A percentile compares a stretch with the other conserved stretches of the same genome.
These are phyloP conservation scores for Phyllostomus discolor DNA, from an alignment of 2,113 vertebrate genomes.

Conservation along the genomic window DNA sequence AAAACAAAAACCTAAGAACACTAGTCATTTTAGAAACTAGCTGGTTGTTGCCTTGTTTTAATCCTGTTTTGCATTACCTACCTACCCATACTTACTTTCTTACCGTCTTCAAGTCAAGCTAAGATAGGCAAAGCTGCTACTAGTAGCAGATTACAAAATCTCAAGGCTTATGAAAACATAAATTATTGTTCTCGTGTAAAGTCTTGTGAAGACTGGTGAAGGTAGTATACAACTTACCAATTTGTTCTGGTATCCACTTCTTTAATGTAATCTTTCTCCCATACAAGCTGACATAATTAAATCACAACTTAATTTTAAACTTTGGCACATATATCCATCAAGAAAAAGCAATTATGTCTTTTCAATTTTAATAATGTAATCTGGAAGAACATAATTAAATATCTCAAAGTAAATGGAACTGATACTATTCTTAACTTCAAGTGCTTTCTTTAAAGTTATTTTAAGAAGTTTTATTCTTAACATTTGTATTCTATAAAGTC, in stretches of 20 bases:
- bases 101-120: background rate
- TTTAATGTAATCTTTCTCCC: background rate
- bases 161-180: background rate
- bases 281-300: background rate
- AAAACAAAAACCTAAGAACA: background rate
- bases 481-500: background rate
- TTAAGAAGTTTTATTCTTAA: background rate
- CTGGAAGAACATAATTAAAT: background rate
- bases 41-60: background rate
- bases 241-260: background rate
- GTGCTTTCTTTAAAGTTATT: background rate
- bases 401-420: background rate
- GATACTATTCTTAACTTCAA: background rate
- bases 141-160: background rate
- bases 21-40: background rate
- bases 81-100: background rate
- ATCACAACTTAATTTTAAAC: background rate
- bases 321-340: background rate
- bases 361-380: background rate
- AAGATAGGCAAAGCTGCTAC: background rate
- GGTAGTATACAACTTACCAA: background rate
- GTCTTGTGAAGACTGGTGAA: background rate
- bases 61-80: background rate
- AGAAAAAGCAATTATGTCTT: background rate
- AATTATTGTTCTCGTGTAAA: background rate